Evolutionary conservation across 2,888 invertebrate genomes (phyloP), one percentile per base, ranked within the genome.

Genomic region (Calephelis perditalis): DNA sequence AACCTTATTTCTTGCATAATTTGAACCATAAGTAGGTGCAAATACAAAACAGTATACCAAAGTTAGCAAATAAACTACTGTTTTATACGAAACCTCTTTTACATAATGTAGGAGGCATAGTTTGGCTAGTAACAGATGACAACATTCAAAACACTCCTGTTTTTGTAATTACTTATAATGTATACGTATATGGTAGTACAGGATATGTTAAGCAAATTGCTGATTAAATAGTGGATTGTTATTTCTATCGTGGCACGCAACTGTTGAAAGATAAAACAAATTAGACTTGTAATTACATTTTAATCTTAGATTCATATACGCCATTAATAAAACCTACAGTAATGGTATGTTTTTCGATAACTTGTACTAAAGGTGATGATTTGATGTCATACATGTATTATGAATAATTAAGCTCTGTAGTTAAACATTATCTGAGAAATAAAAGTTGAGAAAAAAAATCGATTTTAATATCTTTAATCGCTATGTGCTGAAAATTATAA

Each of bases 11-110:
- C 68, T 75, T 78, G 76, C 75, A 75, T 76, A 76, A 73, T 73
- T 76, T 77, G 75, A 77, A 72, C 75, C 79, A 76, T 79, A 79
- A 72, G 77, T 79, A 77, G 74, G 74, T 78, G 75, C 76, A 73
- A 71, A 74, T 79, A 78, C 76, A 76, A 83, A 82, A 84, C 84
- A 83, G 89, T 88, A 91, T 91, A 91, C 91, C 91, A 91, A 91
- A 91, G 91, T 84, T 91, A 91, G 89, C 73, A 78, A 78, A 81
- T 88, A 87, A 83, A 85, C 81, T 79, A 62, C 59, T 64, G 47
- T 63, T 62, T 63, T 65, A 64, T 61, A 62, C 56, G 62, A 57
- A 57, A 57, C 61, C 57, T 61, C 49, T 63, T 43, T 4, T 56
- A 54, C 52, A 40, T 10, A 54, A 11, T 54, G 36, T 46, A 45